Base-by-base conservation (phyloP, 2,888 invertebrate species). In the Saturnia japonica region DNA sequence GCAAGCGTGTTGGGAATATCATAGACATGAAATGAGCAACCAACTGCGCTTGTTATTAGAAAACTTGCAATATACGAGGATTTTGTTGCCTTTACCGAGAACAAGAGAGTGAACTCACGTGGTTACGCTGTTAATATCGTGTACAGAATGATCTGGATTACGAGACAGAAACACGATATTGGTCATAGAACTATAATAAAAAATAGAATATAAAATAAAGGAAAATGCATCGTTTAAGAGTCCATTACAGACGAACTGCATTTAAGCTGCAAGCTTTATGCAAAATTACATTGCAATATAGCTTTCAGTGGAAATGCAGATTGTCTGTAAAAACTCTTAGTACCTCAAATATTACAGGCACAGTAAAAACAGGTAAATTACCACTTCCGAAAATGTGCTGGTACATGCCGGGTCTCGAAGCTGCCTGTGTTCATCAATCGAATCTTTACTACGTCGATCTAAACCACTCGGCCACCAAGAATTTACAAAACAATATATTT, bases 1-100 rank as follows among this genome's bases (percentile, higher is more conserved):
- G 67, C 72, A 43, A 68, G 54, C 60, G 69, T 60, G 45, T 72
- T 71, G 34, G 71, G 70, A 75, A 76, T 75, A 62, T 70, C 67
- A 71, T 77, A 70, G 62, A 70, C 42, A 66, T 54, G 54, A 67
- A 51, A 66, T 25, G 54, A 67, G 47, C 28, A n/a, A 47, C 47
- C 51, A 54, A 66, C 70, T 47, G 47, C n/a, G 47, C 22, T 40
- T 34, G 68, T 51, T 70, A 70, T 57, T 70, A 70, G 40, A 66
- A 19, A 51, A 54, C 40, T 66, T 62, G 40, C 51, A 40, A 62
- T 69, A 51, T 67, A 22, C 42, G 54, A 67, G 67, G 64, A n/a
- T 64, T 64, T 16, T 40, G 40, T 40, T n/a, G 40, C 40, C 40
- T 40, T 64, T 64, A 64, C 64, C 9, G 40, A 64, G 40, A 34